Base-by-base conservation (phyloP, 2,797 vertebrate species). In the Strix occidentalis region DNA sequence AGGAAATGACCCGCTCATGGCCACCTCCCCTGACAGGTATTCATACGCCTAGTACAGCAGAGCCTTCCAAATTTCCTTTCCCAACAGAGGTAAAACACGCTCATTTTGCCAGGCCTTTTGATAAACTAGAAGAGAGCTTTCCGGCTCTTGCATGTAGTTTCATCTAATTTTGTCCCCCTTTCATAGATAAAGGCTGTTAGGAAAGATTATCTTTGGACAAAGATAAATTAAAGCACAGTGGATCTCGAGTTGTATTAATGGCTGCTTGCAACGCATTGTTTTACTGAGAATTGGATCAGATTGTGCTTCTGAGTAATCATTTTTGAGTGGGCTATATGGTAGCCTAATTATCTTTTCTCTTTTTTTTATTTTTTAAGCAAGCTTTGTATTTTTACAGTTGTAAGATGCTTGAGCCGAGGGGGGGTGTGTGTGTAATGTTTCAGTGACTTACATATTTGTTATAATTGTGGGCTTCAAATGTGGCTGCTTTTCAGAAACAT, bases 1-100 rank as follows among this genome's bases (percentile, higher is more conserved):
- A 99, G 99, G 99, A 99, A 98, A 99, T 99, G 99, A 99, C 98
- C 81, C 98, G 98, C 63, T 98, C 99, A 33, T 99, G 99, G 99
- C 99, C 99, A 21, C 99, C 99, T 84, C 98, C 98, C 68, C 92
- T 99, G 96, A 98, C 99, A 96, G 98, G 98, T 89, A 98, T 99
- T 97, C 98, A 98, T 56, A 99, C 99, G 0, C 99, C 99, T 20
- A 98, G 97, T 88, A 98, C 98, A 83, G 96, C 98, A 35, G 98
- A 99, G 95, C 91, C 98, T 57, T 98, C 98, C 84, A 99, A 98
- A 95, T 98, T 98, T 96, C 97, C 97, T 9, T 98, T 99, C 90
- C 98, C 98, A 35, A 33, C 97, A 74, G 98, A 99, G 99, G 99
- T 99, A 97, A 98, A 92, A 23, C 14, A 48, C 9, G 0, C 2